A percentile compares a stretch with the other conserved stretches of the same genome.
phyloP scores from a whole-genome alignment of 2,797 vertebrate species.

The Macrochelys suwanniensis region DNA sequence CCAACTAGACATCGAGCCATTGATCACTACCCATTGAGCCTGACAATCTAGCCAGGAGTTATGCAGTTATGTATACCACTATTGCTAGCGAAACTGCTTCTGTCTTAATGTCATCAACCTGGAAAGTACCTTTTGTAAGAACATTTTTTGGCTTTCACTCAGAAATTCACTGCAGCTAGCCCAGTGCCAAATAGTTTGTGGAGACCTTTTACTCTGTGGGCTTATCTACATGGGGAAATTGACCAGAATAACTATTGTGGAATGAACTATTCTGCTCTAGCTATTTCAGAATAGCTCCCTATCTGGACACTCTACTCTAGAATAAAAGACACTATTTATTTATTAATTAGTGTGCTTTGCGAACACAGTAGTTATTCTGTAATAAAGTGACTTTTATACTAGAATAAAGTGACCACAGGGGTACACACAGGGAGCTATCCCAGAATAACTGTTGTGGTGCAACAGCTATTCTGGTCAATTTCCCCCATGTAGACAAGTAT shows the following conservation, averaged over 20 bases:
- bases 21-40: too few relatives aligned
- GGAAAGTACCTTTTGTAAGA: conserved; percentile 71
- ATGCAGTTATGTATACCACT: conserved; percentile 51
- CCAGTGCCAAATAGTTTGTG: conserved; percentile 9
- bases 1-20: too few relatives aligned
- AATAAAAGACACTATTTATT: background rate
- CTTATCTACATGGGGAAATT: conserved; percentile 57
- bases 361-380: background rate
- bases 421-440: background rate
- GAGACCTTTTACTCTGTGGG: conserved; percentile 34
- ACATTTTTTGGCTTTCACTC: conserved; percentile 70
- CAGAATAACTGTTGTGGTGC: background rate
- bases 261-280: background rate
- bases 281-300: background rate
- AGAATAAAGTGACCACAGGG: background rate
- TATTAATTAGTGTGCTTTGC: background rate
- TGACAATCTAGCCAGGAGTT: too few relatives aligned
- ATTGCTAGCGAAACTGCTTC: conserved; percentile 57
- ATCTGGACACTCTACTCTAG: background rate
- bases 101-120: conserved; percentile 72
- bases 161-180: conserved; percentile 64
- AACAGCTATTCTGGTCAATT: background rate
- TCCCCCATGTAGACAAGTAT: background rate
- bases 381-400: background rate
- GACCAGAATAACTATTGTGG: background rate